These are phyloP conservation scores for Motacilla tschutschensis DNA, from an alignment of 2,113 vertebrate genomes.

Conservation along the genomic window DNA sequence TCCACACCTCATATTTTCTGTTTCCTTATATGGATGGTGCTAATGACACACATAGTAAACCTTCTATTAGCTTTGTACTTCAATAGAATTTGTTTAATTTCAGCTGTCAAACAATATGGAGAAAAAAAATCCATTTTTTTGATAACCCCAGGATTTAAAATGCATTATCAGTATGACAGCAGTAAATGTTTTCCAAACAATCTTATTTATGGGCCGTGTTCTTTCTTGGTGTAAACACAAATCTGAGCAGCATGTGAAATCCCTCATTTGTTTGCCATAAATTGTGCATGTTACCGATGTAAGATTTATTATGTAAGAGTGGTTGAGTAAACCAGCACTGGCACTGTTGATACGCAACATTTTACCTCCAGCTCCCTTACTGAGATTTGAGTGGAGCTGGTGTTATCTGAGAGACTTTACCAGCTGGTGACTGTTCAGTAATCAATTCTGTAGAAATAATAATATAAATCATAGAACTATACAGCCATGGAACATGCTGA, in stretches of 20 bases:
- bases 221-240: slow-evolving; percentile 38
- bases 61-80: slow-evolving; percentile 86
- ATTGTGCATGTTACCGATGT: not conserved
- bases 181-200: slow-evolving; percentile 67
- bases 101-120: slow-evolving; percentile 76
- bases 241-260: slow-evolving; percentile 19
- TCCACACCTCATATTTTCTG: slow-evolving; percentile 78
- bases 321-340: not conserved
- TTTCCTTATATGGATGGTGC: slow-evolving; percentile 83
- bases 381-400: not conserved
- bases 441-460: not conserved
- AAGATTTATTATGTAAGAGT: slow-evolving; percentile 36
- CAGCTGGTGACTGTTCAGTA: not conserved
- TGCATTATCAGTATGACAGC: slow-evolving; percentile 63
- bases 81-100: slow-evolving; percentile 86
- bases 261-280: slow-evolving; percentile 45
- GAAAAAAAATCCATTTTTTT: slow-evolving; percentile 41
- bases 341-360: not conserved
- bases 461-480: not conserved
- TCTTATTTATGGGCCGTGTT: slow-evolving; percentile 45
- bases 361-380: not conserved
- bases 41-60: slow-evolving; percentile 89
- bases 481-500: not conserved
- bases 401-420: not conserved
- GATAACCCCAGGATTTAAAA: slow-evolving; percentile 72